Evolutionary conservation across 2,113 vertebrate genomes (phyloP).

Genomic region (Forbesichthys agassizii): DNA sequence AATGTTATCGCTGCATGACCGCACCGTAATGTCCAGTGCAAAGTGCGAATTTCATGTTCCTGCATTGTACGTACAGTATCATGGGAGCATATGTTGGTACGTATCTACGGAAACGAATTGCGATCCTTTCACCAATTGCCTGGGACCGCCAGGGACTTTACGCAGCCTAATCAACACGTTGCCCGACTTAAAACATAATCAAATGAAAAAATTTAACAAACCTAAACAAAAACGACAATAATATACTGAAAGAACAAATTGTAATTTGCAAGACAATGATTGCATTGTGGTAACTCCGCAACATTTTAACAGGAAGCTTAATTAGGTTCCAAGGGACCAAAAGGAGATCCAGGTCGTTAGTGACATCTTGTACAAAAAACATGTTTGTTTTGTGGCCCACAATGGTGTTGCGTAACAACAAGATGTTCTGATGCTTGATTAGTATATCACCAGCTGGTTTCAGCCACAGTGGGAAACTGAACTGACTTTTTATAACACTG

Average conservation of each 20-base stretch:
- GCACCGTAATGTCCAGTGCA: slow-evolving; percentile 13
- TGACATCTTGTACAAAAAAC: slow-evolving; percentile 52
- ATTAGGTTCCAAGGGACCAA: slow-evolving; percentile 70
- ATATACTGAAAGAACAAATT: neutral
- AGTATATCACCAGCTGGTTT: neutral
- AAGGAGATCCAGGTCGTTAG: slow-evolving; percentile 29
- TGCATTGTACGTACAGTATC: slow-evolving; percentile 31
- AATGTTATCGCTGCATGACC: neutral
- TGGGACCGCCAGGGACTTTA: slow-evolving; percentile 8
- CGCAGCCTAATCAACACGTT: slow-evolving; percentile 19
- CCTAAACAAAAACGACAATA: neutral
- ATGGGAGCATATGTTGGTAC: slow-evolving; percentile 62
- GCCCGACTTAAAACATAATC: slow-evolving; percentile 3
- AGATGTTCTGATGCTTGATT: slow-evolving; percentile 22
- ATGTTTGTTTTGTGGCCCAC: slow-evolving; percentile 70
- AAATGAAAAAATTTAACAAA: neutral
- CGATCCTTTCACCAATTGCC: slow-evolving; percentile 31
- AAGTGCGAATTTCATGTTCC: slow-evolving; percentile 9
- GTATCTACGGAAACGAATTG: slow-evolving; percentile 78
- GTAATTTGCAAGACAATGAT: neutral
- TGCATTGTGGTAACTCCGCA: neutral
- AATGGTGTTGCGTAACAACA: slow-evolving; percentile 46
- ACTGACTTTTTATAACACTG: no score
- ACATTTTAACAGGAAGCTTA: slow-evolving; percentile 43
- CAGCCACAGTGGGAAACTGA: neutral